Conservation (phyloP, 1,140 invertebrate genomes). For the Archivesica marissinica region DNA sequence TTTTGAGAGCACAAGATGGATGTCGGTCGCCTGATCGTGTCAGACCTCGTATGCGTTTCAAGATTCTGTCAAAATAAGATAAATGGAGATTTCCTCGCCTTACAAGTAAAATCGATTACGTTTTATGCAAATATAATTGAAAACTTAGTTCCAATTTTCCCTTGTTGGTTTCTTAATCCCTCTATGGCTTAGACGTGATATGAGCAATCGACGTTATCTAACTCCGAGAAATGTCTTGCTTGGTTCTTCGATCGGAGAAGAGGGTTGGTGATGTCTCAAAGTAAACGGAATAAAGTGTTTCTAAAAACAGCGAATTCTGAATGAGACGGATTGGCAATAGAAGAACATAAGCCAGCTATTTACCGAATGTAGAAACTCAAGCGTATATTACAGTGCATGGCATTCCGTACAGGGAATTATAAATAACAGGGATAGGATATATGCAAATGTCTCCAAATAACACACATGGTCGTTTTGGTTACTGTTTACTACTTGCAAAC, state of each 20-base stretch:
- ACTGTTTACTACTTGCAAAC: too few species aligned
- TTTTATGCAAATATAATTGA: conserved; percentile 66
- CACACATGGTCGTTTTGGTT: too few species aligned
- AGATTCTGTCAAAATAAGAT: conserved; percentile 63
- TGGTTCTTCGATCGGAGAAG: not conserved
- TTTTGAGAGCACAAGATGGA: conserved; percentile 37
- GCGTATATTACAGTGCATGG: too few species aligned
- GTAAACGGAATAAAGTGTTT: not conserved
- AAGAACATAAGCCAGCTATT: too few species aligned
- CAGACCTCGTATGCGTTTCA: conserved; percentile 43
- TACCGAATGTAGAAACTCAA: too few species aligned
- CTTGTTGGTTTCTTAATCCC: conserved; percentile 57
- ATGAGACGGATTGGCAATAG: too few species aligned
- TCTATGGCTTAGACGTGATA: conserved; percentile 20
- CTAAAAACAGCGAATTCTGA: too few species aligned
- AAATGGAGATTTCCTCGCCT: conserved; percentile 56
- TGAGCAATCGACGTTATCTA: conserved; percentile 47
- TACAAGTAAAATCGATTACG: conserved; percentile 61
- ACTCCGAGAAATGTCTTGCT: conserved; percentile 19
- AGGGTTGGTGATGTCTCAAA: not conserved
- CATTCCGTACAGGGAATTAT: too few species aligned
- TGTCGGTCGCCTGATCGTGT: conserved; percentile 22
- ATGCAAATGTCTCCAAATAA: too few species aligned
- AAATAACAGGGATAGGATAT: too few species aligned
- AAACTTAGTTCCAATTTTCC: conserved; percentile 63